Conservation (phyloP, 2,888 invertebrate species). For the Bhutanitis thaidina region DNA sequence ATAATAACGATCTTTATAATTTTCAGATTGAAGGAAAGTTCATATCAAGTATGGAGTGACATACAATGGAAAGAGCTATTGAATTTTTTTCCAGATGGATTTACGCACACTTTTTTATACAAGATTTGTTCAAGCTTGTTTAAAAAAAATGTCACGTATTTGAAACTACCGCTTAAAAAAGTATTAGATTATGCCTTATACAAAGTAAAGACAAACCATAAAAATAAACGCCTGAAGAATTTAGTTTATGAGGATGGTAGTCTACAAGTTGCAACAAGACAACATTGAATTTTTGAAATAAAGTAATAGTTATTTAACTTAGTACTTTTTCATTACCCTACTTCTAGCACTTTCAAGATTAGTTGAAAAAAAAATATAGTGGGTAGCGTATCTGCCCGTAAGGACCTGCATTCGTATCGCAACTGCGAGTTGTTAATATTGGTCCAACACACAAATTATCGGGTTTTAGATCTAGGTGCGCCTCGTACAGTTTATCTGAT, state of each 20-base stretch:
- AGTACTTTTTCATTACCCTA: too few relatives aligned
- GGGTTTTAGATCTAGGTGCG: too few relatives aligned
- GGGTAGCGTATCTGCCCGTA: too few relatives aligned
- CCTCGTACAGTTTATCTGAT: too few relatives aligned
- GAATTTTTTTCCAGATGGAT: conserved; percentile 51
- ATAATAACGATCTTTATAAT: not conserved
- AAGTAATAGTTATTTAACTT: too few relatives aligned
- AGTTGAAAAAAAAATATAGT: too few relatives aligned
- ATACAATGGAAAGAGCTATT: conserved; percentile 58
- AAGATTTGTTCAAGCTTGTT: conserved; percentile 28
- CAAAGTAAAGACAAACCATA: conserved; percentile 24
- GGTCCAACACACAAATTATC: too few relatives aligned
- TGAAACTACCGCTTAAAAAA: conserved; percentile 39
- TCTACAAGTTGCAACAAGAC: conserved; percentile 34
- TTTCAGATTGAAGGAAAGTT: conserved; percentile 46
- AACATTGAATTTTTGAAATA: too few relatives aligned
- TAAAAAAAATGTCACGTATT: conserved; percentile 29
- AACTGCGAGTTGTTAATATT: too few relatives aligned
- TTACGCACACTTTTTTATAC: conserved; percentile 50
- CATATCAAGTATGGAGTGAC: conserved; percentile 58
- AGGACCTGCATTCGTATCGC: too few relatives aligned
- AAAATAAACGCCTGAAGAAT: conserved; percentile 46
- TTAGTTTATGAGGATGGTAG: conserved; percentile 40
- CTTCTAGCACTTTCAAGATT: too few relatives aligned
- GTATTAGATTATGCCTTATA: conserved; percentile 38